Base-by-base conservation (phyloP, 2,888 invertebrate species). In the Hipparchia sbordonii region DNA sequence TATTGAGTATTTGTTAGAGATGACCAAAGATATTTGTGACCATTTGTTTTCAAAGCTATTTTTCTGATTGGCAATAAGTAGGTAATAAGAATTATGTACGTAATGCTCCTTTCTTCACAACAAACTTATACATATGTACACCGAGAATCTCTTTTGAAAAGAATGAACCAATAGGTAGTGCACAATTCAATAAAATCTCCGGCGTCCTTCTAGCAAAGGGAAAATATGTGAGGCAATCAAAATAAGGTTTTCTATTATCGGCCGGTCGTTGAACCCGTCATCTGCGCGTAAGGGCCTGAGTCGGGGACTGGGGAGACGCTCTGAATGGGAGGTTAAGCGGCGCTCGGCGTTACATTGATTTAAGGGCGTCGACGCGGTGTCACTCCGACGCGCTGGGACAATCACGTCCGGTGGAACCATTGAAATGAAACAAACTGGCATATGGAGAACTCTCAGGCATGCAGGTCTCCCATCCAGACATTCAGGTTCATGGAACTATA, bases 191-290 rank as follows among this genome's bases (percentile, higher is more conserved):
- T 60, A 10, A 60, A 39, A 60, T 12, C 59, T 59, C 33, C 12
- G 59, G 59, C 59, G 59, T 39, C 39, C 5, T 39, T 60, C 59
- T 39, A 10, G 33, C 39, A 60, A 60, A 59, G 33, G 59, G 33
- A 59, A 59, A 33, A 23, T 33, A 9, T 33, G 9, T 33, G 33
- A 23, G 33, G 39, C 39, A 23, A 52, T 59, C 48, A 68, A 68
- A 67, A 71, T 65, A 72, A 59, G 56, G 59, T 63, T 67, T 72
- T 45, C 68, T 74, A 70, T 78, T 72, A 70, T 66, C 48, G 70
- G 75, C 73, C 77, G 90, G 85, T 88, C 89, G 79, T 74, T 81
- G 87, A 86, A 84, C 89, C 56, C 71, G 79, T 77, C 87, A 86
- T 86, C 85, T 85, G 86, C 85, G 85, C 85, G 86, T 81, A 72